Base-by-base conservation (phyloP, 2,113 vertebrate genomes). In the Psettodes erumei region DNA sequence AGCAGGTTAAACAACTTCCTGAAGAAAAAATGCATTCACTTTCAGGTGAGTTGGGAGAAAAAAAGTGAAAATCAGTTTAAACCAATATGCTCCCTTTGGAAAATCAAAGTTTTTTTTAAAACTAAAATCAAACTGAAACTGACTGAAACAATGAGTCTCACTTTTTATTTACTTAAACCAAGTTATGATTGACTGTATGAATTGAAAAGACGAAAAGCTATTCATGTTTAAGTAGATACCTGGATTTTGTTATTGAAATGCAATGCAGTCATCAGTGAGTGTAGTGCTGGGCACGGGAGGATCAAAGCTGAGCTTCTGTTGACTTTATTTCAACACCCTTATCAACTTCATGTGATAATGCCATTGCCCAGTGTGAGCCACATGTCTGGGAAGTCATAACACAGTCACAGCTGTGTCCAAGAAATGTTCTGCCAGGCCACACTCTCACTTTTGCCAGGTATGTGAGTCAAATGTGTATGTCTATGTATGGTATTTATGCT, bases 351-450 rank as follows among this genome's bases (percentile, higher is more conserved):
- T 48, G 58, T 47, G 27, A 73, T 67, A 62, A 78, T 71, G 48
- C 16, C 47, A 47, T 10, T 33, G 23, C 38, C 66, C 11, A 6
- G 32, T 19, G 68, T 45, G 54, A 27, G 23, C 1, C 3, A 45
- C 33, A 37, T 53, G 58, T 74, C 71, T 67, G 59, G 51, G 68
- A 85, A 68, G 60, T 86, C 58, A 78, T 63, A 70, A 63, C 62
- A 50, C 50, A 64, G 47, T 78, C 72, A 70, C 56, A 63, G 73
- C 75, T 75, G 23, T 30, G 47, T 32, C n/a, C 19, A 23, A 53
- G 12, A 42, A 62, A 68, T 15, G 11, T 15, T 23, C 30, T 58
- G n/a, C 9, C 42, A 37, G 35, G 12, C 5, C 11, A 18, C 7
- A 19, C 37, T 73, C 33, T 82, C 69, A 71, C 54, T 66, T 53